These are phyloP conservation scores for Zaprionus tsacasi DNA, from an alignment of 1,140 invertebrate species.

Conservation along the genomic window DNA sequence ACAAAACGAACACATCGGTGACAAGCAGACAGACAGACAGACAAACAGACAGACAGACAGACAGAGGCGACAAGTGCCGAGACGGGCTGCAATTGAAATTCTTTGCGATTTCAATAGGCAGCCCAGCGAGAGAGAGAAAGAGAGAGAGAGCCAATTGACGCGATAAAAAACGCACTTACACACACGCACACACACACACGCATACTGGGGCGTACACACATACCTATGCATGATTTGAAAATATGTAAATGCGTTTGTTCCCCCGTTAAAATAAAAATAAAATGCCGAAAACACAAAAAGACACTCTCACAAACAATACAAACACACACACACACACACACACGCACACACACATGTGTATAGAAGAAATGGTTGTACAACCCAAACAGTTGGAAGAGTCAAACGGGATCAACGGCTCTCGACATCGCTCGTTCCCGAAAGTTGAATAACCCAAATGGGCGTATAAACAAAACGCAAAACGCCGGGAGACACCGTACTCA, in stretches of 20 bases:
- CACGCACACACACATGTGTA: conserved; percentile 12
- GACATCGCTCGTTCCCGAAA: conserved; percentile 63
- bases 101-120: conserved; percentile 53
- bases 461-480: conserved; percentile 66
- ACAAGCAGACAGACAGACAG: not conserved
- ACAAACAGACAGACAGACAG: too few relatives aligned
- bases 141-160: conserved; percentile 45
- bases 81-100: conserved; percentile 59
- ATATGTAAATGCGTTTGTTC: conserved; percentile 78
- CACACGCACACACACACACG: conserved; percentile 5
- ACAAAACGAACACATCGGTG: conserved; percentile 21
- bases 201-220: not conserved
- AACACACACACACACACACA: conserved; percentile 6
- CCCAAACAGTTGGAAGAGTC: conserved; percentile 68
- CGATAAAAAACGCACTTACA: conserved; percentile 47
- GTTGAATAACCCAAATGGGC: conserved; percentile 80
- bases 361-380: conserved; percentile 28
- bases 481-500: conserved; percentile 31
- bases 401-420: conserved; percentile 79
- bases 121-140: not conserved
- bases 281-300: conserved; percentile 52
- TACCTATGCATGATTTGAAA: conserved; percentile 36
- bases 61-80: conserved; percentile 37
- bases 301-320: conserved; percentile 32
- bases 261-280: conserved; percentile 62